These are phyloP conservation scores for Scalopus aquaticus DNA, from an alignment of 2,113 vertebrate species.

Conservation along the genomic window DNA sequence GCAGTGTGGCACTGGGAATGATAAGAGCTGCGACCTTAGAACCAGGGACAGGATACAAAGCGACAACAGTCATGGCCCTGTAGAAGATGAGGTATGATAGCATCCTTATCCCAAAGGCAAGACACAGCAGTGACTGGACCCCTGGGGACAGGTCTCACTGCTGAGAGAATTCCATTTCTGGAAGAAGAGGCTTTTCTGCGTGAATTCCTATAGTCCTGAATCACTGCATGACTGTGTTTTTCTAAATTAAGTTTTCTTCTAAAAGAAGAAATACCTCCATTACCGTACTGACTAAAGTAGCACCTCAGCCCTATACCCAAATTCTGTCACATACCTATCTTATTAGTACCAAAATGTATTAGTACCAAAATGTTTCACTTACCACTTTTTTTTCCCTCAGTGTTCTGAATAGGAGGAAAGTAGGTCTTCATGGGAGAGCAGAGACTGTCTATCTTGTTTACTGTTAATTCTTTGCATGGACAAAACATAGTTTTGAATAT, in stretches of 20 bases:
- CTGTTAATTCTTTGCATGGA: not conserved
- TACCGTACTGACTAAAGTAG: not conserved
- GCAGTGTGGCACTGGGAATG: not conserved
- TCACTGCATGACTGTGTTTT: not conserved
- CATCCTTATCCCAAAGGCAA: not conserved
- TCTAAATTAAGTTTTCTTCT: not conserved
- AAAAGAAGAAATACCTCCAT: not conserved
- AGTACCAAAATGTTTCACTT: not conserved
- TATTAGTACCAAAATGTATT: not conserved
- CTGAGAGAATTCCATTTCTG: not conserved
- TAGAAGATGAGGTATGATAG: too few species aligned
- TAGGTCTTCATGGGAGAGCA: not conserved
- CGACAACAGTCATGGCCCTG: not conserved
- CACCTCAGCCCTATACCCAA: rapidly evolving
- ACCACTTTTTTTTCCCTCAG: not conserved
- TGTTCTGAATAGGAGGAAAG: not conserved
- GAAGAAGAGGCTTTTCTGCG: not conserved
- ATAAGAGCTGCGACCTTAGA: not conserved
- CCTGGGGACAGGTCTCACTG: not conserved
- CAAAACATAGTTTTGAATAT: not conserved
- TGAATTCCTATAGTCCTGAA: not conserved
- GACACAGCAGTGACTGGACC: not conserved
- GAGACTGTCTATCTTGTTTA: not conserved
- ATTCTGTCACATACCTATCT: not conserved
- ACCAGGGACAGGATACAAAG: not conserved